Conservation (phyloP, 2,113 vertebrate genomes). For the Sciurus niger region DNA sequence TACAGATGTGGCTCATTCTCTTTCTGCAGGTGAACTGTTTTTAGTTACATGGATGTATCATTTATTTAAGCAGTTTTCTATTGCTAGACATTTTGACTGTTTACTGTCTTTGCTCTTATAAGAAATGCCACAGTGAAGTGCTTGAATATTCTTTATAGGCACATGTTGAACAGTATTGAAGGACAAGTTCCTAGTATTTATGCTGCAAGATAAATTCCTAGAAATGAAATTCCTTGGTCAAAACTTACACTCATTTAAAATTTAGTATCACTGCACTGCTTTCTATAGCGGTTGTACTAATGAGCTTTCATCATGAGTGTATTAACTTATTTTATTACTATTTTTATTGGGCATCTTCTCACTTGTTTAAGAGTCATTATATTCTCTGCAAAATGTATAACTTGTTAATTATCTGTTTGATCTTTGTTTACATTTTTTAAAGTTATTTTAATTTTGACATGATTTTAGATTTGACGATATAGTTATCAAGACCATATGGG, state of each 20-base stretch:
- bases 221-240: background rate
- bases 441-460: conserved; percentile 27
- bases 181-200: background rate
- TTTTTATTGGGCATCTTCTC: background rate
- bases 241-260: background rate
- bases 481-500: background rate
- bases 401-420: conserved; percentile 9
- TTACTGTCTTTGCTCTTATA: background rate
- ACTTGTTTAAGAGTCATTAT: background rate
- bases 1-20: background rate
- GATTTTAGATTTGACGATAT: background rate
- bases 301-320: background rate
- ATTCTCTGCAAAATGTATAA: background rate
- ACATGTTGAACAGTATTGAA: background rate
- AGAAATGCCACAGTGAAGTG: background rate
- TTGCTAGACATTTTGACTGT: background rate
- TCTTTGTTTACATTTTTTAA: background rate
- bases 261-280: background rate
- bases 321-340: background rate
- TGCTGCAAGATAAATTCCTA: background rate
- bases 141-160: background rate
- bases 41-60: background rate
- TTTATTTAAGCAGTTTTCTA: background rate
- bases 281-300: background rate
- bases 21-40: background rate